Evolutionary conservation across 2,113 vertebrate genomes (phyloP), one percentile per base, ranked within the genome.

Genomic region (Plecotus auritus): DNA sequence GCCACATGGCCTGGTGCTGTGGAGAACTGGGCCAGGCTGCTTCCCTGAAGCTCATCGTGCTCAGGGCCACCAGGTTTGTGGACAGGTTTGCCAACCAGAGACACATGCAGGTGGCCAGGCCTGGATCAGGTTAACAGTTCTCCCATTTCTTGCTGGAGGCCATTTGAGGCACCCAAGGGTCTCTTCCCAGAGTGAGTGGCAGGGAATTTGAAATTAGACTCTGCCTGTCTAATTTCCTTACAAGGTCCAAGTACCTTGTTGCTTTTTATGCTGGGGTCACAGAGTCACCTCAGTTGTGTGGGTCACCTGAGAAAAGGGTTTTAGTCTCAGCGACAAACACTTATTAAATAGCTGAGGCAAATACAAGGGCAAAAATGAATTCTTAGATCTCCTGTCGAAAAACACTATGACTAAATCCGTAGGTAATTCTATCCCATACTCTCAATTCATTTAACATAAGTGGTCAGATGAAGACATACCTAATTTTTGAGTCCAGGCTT

Each of bases 301-400:
- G 84, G 84, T 97, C 95, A 97, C 93, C 93, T 96, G 94, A 97
- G 90, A 93, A 67, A n/a, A 56, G 56, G 35, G 95, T 96, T 95
- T 98, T 47, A 74, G 92, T 97, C 85, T 97, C 92, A 82, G 94
- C 93, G 94, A 96, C 70, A 85, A 23, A 66, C 13, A 42, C 64
- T 90, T 64, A 80, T n/a, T 74, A 56, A 74, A 37, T 9, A 37
- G 40, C 98, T 97, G 98, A 98, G 98, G 94, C 98, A 98, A 96
- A 98, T 98, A 98, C 99, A 99, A 99, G 98, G 99, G 98, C 98
- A 98, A 98, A 99, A 99, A 98, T 98, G 99, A 16, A 72, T 99
- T 98, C 97, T 98, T 97, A 59, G 92, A 98, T 99, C 98, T 99
- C 98, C 98, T 94, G 98, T 98, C 98, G 96, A 98, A 91, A 98